Base-by-base conservation (phyloP, 2,888 invertebrate species). In the Drosophila koepferae region DNA sequence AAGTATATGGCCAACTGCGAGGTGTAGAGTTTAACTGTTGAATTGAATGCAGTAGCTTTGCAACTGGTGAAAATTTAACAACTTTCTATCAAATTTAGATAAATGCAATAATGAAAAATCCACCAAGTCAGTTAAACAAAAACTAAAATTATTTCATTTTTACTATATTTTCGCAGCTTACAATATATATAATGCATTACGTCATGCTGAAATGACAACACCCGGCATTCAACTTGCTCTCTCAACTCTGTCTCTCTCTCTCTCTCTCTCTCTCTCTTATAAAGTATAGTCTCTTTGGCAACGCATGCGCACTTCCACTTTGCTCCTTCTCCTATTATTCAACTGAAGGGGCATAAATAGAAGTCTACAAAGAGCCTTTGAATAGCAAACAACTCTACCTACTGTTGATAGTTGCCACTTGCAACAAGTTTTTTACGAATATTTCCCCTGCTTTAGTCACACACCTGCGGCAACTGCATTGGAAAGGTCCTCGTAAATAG, bases 1-100 rank as follows among this genome's bases (percentile, higher is more conserved):
- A 55, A 18, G 12, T 4, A 6, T 6, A 20, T 8, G 9, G 20
- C 34, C 5, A 8, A 31, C 3, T 31, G 8, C 8, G n/a, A 2
- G n/a, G 48, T 88, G 80, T 77, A 86, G 87, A 89, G 67, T 82
- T 84, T 73, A 91, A 82, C 89, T 90, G 91, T 89, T 91, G 91
- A 90, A 84, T 87, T 72, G 61, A 10, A 46, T 16, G 16, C 10
- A 3, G 1, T 14, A 6, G 10, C 0, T 20, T 16, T 4, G 9
- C 28, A 12, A 18, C 28, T 9, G 0, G 23, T 23, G 23, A 23
- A 6, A 31, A 14, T n/a, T 0, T 3, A 36, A 18, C 8, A 8
- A 7, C 31, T 9, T 4, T 2, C 0, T 20, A 28, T 6, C 12
- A 3, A 23, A 46, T 3, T n/a, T 3, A 1, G 6, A 23, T 12